Evolutionary conservation across 1,140 invertebrate genomes (phyloP), one percentile per base, ranked within the genome.

Genomic region (Solenopsis fugax): DNA sequence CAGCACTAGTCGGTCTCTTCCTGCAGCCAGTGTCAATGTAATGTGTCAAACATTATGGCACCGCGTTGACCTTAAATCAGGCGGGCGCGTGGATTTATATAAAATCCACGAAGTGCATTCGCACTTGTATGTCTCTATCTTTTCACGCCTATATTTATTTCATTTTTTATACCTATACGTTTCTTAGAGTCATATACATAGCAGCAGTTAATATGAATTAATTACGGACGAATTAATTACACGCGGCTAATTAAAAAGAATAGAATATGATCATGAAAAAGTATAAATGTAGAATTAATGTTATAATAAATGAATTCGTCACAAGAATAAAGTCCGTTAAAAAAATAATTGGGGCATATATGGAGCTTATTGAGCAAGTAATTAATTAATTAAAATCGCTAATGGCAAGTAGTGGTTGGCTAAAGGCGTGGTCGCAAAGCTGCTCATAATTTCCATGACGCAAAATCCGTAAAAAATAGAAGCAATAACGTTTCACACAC

Each of bases 11-110:
- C 65, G 86, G 81, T 90, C 86, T 91, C 90, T 92, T 92, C 91
- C 90, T 90, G 91, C 84, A 92, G 78, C 88, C 86, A 92, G 89
- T 89, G 86, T 89, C 86, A 91, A 90, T 88, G 91, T 71, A 82
- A 92, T 73, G 86, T 88, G 76, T 90, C 78, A 84, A 90, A 81
- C 88, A 84, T 87, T 87, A 86, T 80, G 69, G 85, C 80, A 85
- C 84, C 76, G 73, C 45, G 87, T 88, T 93, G 92, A 93, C 91
- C 91, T 93, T 93, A 93, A 92, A 93, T 92, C 87, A 88, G 71
- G 50, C 56, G 54, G 67, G 41, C 56, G 65, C 75, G 65, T 45
- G 71, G 21, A 29, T 76, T 76, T 72, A 73, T 73, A 62, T 60
- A 60, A 82, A 82, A 82, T 60, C 16, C 64, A 37, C 34, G 5